Evolutionary conservation across 2,113 vertebrate species (phyloP), one percentile per base, ranked within the genome.

Genomic region (Natator depressus): DNA sequence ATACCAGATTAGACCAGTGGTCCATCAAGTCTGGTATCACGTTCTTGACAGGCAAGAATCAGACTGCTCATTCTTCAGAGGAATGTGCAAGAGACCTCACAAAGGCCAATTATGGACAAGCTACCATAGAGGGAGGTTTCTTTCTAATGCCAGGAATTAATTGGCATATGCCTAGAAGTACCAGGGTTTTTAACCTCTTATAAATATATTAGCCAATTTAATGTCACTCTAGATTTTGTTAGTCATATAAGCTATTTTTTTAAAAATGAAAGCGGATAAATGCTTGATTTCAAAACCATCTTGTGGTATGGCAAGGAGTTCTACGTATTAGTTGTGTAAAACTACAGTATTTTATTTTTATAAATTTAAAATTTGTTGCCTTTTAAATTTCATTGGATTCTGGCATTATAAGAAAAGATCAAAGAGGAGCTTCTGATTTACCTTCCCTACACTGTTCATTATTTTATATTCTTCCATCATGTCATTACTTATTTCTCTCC

Each of bases 171-270:
- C 76, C 42, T 75, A 87, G 82, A 82, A 89, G 90, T 46, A 94
- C 10, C 11, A 29, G 5, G 5, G 54, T 80, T 94, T 89, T 92
- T 84, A 84, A 54, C 69, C 80, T 83, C 42, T 50, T 59, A 80
- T 76, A 95, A 96, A 93, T 86, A 96, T 82, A 94, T 91, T 38
- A 80, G 12, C 19, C 49, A 35, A 10, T 90, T 90, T 69, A 46
- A 75, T 87, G 16, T 79, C 96, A 85, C 47, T 80, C 24, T 51
- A 55, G 49, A 62, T 91, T 89, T 10, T 89, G 82, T 31, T 80
- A n/a, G 10, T 80, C 46, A 85, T 27, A 59, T 42, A 78, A 80
- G 42, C 35, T 31, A 89, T 27, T 29, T 50, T 78, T 49, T 29
- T 13, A 3, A 4, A 89, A 29, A 47, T 93, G 87, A 4, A 55